Conservation (phyloP, 2,888 invertebrate genomes). For the Cyclophora punctaria region DNA sequence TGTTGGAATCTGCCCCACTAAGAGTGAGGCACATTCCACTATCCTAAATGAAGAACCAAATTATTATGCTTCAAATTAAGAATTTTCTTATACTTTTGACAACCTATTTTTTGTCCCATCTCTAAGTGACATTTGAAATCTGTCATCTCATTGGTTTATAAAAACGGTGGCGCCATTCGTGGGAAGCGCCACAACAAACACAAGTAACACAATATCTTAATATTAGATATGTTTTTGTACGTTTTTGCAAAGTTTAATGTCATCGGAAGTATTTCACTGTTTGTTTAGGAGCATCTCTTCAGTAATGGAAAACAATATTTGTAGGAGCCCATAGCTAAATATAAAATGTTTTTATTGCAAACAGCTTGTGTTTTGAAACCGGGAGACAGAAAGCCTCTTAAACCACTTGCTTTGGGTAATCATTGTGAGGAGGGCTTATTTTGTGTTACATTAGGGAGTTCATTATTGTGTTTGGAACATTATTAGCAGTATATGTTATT, state of each 20-base stretch:
- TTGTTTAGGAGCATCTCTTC: constrained; percentile 49
- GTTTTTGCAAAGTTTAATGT: constrained; percentile 58
- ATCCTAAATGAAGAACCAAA: no score
- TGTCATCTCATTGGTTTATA: constrained; percentile 27
- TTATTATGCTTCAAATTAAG: no score
- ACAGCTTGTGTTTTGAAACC: constrained; percentile 27
- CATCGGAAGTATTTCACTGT: constrained; percentile 58
- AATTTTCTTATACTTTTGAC: no score
- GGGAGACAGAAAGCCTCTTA: constrained; percentile 6
- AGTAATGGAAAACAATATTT: constrained; percentile 63
- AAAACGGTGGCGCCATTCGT: constrained; percentile 54
- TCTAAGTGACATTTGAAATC: constrained; percentile 13
- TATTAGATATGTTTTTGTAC: constrained; percentile 24
- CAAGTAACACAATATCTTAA: constrained; percentile 55
- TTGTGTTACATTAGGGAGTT: no score
- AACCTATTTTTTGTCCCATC: no score
- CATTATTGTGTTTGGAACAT: no score
- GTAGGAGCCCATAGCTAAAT: constrained; percentile 40
- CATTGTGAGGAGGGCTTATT: no score
- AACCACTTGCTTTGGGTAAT: background rate
- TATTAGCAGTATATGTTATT: no score
- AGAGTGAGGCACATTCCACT: no score
- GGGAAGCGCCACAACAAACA: constrained; percentile 35
- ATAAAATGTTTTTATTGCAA: constrained; percentile 43
- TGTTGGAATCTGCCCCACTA: no score